phyloP scores from a whole-genome alignment of 2,113 vertebrate species.

The Dissostichus mawsoni region DNA sequence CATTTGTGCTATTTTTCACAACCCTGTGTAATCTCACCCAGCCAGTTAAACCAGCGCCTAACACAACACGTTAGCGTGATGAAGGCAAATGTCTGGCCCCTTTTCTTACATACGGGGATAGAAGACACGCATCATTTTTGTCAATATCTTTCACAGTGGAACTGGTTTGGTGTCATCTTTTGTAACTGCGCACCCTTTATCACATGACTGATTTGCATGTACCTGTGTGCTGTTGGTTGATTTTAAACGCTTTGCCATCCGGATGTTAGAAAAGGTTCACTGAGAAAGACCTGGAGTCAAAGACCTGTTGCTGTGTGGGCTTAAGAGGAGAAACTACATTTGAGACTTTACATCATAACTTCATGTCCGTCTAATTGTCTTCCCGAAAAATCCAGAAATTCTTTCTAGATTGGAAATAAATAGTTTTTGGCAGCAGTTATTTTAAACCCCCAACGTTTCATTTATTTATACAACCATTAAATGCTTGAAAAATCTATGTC shows the following conservation, averaged over 20 bases:
- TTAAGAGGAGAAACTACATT: not conserved
- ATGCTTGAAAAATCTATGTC: not conserved
- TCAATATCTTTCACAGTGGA: not conserved
- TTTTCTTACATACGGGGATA: not conserved
- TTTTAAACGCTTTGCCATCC: not conserved
- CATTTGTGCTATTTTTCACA: constrained; percentile 28
- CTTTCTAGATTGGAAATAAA: not conserved
- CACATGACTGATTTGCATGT: not conserved
- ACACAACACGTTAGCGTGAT: constrained; percentile 15
- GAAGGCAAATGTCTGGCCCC: constrained; percentile 1
- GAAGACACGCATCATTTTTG: not conserved
- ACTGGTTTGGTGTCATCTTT: constrained; percentile 25
- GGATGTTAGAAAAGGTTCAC: not conserved
- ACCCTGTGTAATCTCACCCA: constrained; percentile 36
- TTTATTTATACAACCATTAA: not conserved
- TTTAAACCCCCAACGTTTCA: not conserved
- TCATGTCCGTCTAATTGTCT: not conserved
- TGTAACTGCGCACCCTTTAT: not conserved
- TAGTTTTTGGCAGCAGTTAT: not conserved
- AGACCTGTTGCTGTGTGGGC: not conserved
- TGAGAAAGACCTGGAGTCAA: too few relatives aligned
- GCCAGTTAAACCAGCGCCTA: constrained; percentile 46
- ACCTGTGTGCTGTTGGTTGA: not conserved
- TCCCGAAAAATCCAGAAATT: not conserved
- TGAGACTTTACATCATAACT: constrained; percentile 4